Evolutionary conservation across 2,888 invertebrate genomes (phyloP).

Genomic region (Andrena minutula): DNA sequence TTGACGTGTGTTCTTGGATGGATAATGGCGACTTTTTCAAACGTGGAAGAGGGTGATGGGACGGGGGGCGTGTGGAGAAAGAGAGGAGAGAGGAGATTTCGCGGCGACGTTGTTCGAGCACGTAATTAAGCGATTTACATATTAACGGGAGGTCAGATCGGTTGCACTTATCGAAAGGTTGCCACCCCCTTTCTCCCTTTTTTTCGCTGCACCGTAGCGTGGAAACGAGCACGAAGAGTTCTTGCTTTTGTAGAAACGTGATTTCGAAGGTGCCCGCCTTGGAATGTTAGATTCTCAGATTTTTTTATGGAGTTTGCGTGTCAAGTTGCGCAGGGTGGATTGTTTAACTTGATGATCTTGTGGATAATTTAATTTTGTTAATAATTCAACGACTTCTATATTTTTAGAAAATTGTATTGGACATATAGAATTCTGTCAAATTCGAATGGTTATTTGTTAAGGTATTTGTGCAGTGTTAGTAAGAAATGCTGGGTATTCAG

Average conservation of each 20-base stretch:
- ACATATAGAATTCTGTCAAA: too few relatives aligned
- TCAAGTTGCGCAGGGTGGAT: too few relatives aligned
- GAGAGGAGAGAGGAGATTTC: neutral
- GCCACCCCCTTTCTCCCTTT: neutral
- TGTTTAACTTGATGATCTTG: too few relatives aligned
- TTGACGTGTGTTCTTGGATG: neutral
- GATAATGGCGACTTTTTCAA: conserved; percentile 28
- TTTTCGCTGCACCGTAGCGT: neutral
- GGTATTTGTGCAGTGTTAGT: too few relatives aligned
- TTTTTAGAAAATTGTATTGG: too few relatives aligned
- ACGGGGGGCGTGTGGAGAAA: neutral
- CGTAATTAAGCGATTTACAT: conserved; percentile 48
- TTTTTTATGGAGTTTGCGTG: too few relatives aligned
- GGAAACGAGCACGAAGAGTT: conserved; percentile 4
- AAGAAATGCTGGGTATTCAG: too few relatives aligned
- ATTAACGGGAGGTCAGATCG: conserved; percentile 36
- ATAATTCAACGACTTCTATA: too few relatives aligned
- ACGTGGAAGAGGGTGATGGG: neutral
- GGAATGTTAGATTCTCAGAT: too few relatives aligned
- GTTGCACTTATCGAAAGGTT: conserved; percentile 25
- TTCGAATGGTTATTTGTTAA: too few relatives aligned
- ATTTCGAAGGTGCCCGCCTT: neutral
- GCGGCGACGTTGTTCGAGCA: neutral
- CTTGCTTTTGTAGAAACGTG: neutral
- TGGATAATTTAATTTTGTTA: too few relatives aligned